Conservation (phyloP, 2,888 invertebrate species). For the Meganola albula region DNA sequence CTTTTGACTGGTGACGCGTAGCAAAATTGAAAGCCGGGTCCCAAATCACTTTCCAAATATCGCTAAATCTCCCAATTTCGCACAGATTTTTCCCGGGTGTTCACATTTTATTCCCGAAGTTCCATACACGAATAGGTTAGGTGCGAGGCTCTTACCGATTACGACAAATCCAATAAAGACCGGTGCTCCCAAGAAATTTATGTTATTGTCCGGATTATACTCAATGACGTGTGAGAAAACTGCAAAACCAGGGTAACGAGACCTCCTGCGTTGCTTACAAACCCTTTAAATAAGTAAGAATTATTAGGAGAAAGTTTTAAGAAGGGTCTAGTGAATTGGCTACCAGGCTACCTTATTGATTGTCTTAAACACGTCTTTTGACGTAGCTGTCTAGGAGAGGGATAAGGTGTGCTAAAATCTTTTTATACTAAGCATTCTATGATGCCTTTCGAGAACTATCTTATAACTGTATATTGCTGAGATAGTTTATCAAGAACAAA, state of each 20-base stretch:
- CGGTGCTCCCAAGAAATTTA: slow-evolving; percentile 65
- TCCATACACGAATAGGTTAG: slow-evolving; percentile 48
- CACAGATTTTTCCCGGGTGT: slow-evolving; percentile 41
- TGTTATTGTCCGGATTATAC: slow-evolving; percentile 73
- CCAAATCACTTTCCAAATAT: no score
- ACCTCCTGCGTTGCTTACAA: slow-evolving; percentile 34
- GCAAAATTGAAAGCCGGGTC: no score
- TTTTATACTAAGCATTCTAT: no score
- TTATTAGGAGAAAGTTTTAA: slow-evolving; percentile 30
- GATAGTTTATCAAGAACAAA: no score
- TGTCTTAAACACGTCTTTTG: slow-evolving; percentile 66
- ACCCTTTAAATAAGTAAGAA: slow-evolving; percentile 28
- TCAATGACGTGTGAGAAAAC: slow-evolving; percentile 62
- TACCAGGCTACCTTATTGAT: slow-evolving; percentile 64
- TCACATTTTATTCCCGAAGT: slow-evolving; percentile 51
- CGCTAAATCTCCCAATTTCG: slow-evolving; percentile 28
- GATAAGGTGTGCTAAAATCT: no score
- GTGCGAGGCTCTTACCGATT: slow-evolving; percentile 54
- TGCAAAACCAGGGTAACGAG: slow-evolving; percentile 44
- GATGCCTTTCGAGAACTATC: no score
- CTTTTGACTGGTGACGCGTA: no score
- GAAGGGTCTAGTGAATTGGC: slow-evolving; percentile 46
- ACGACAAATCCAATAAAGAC: slow-evolving; percentile 71
- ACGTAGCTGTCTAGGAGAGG: no score
- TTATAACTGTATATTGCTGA: no score